Evolutionary conservation across 2,113 vertebrate genomes (phyloP).

Genomic region (Rutilus rutilus): DNA sequence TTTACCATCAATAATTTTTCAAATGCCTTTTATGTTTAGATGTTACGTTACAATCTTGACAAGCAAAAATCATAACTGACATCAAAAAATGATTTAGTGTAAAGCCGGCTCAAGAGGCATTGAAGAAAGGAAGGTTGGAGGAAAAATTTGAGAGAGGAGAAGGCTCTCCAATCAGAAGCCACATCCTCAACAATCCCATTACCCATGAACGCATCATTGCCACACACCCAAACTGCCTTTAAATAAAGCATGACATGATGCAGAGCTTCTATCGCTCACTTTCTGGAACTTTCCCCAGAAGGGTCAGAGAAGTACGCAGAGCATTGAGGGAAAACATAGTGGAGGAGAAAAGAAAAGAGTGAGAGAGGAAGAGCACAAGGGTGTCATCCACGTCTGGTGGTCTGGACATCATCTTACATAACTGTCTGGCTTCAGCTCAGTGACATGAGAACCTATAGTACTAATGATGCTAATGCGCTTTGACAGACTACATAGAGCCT

Average conservation of each 20-base stretch:
- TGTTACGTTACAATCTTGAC: background rate
- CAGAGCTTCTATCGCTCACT: background rate
- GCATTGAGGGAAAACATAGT: conserved; percentile 8
- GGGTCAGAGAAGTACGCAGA: conserved; percentile 11
- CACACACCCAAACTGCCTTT: conserved; percentile 18
- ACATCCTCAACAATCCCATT: conserved; percentile 3
- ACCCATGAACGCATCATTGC: background rate
- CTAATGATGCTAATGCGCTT: conserved; percentile 42
- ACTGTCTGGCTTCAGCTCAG: conserved; percentile 52
- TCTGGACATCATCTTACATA: conserved; percentile 52
- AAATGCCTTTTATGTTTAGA: background rate
- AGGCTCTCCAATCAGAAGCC: background rate
- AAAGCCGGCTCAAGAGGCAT: background rate
- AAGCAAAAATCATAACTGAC: background rate
- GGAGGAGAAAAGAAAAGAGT: conserved; percentile 9
- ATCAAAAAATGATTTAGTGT: background rate
- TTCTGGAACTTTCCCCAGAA: conserved; percentile 20
- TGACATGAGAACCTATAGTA: conserved; percentile 42
- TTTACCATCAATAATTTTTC: background rate
- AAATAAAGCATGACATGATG: conserved; percentile 12
- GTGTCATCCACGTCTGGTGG: conserved; percentile 41
- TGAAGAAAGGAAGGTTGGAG: background rate
- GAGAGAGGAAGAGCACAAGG: background rate
- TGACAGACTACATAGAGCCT: conserved; percentile 45
- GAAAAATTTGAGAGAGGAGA: background rate